phyloP scores from a whole-genome alignment of 2,113 vertebrate genomes.

The Telmatochromis sp. region DNA sequence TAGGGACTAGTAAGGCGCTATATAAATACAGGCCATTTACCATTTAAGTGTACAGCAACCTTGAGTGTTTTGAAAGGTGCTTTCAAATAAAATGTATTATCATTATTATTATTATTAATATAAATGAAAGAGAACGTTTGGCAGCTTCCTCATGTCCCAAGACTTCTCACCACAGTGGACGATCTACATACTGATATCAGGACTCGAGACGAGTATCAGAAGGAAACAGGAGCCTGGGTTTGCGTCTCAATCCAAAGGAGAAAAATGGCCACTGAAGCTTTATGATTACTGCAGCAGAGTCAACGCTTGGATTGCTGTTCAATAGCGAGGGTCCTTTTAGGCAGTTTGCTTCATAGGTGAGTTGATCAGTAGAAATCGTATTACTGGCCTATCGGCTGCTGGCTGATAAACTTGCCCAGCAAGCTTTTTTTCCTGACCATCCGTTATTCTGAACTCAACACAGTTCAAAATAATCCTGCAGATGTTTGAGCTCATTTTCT shows the following conservation, averaged over 20 bases:
- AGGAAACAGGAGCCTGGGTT: background rate
- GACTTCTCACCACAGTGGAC: background rate
- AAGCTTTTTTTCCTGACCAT: background rate
- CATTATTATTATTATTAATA: background rate
- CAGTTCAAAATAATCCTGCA: background rate
- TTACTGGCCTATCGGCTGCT: background rate
- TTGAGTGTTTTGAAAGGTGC: too few species aligned
- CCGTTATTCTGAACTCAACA: accelerated
- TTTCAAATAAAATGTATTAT: too few species aligned
- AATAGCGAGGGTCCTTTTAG: background rate
- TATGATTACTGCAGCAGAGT: background rate
- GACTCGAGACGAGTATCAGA: background rate
- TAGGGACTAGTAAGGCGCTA: too few species aligned
- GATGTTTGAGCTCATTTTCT: background rate
- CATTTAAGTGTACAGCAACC: too few species aligned
- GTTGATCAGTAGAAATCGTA: background rate
- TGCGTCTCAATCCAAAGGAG: background rate
- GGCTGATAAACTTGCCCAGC: background rate
- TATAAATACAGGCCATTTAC: too few species aligned
- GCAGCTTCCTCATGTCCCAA: background rate
- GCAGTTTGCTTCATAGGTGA: background rate
- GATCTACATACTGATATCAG: background rate
- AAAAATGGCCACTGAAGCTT: background rate
- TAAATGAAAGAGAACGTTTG: background rate
- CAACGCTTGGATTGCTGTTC: background rate